Evolutionary conservation across 2,797 vertebrate species (phyloP).

Genomic region (Uromys caudimaculatus): DNA sequence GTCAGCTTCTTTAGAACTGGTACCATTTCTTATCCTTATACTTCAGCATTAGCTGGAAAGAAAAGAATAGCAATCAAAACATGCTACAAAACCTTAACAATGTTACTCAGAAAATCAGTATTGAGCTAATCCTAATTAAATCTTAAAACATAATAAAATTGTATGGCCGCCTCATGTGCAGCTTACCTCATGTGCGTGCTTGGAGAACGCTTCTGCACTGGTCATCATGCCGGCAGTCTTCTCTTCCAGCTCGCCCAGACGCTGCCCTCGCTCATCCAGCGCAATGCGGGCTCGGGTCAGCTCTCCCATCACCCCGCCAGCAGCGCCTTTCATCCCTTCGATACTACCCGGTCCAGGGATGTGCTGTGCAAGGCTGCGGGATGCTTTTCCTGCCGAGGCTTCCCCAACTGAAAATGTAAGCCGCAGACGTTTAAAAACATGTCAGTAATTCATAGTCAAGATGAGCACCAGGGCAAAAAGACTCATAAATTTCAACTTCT

Average conservation of each 20-base stretch:
- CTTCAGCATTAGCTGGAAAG: slow-evolving; percentile 96
- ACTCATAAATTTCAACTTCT: background rate
- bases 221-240: slow-evolving; percentile 97
- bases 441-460: slow-evolving; percentile 43
- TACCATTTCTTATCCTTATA: slow-evolving; percentile 99
- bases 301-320: slow-evolving; percentile 94
- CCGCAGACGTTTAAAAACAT: slow-evolving; percentile 29
- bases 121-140: slow-evolving; percentile 48
- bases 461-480: background rate
- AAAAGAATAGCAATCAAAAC: slow-evolving; percentile 72
- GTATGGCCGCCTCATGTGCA: no score
- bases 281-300: slow-evolving; percentile 95
- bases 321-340: slow-evolving; percentile 95
- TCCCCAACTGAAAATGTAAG: slow-evolving; percentile 92
- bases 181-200: slow-evolving; percentile 97
- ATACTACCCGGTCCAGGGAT: slow-evolving; percentile 95
- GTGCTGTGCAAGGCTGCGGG: slow-evolving; percentile 96
- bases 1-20: slow-evolving; percentile 92
- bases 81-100: slow-evolving; percentile 22
- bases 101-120: background rate
- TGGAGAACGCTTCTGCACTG: slow-evolving; percentile 96
- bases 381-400: slow-evolving; percentile 96
- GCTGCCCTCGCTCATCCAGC: slow-evolving; percentile 97
- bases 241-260: slow-evolving; percentile 97
- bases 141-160: slow-evolving; percentile 49